A percentile compares a stretch with the other conserved stretches of the same genome.
These are phyloP conservation scores for Tuta absoluta DNA, from an alignment of 2,888 invertebrate species.

Conservation along the genomic window DNA sequence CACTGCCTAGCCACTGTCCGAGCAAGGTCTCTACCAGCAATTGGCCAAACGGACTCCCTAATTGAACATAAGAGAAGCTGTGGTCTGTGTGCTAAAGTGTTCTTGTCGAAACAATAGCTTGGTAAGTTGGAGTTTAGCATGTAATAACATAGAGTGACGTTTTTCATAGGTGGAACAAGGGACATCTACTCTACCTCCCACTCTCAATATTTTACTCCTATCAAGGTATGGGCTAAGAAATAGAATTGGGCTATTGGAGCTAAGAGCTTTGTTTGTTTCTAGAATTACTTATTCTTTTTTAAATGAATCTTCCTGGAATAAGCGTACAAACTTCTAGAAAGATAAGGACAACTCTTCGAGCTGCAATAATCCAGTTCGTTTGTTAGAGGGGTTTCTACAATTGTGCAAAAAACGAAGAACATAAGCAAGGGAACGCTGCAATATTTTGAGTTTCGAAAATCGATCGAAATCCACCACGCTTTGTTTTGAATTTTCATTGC, in stretches of 20 bases:
- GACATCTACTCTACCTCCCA: neutral
- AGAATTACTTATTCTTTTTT: too few species aligned
- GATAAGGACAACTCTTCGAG: neutral
- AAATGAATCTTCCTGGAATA: neutral
- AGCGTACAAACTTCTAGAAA: neutral
- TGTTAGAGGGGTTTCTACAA: neutral
- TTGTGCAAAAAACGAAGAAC: neutral
- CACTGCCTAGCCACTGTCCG: neutral
- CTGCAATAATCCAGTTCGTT: neutral
- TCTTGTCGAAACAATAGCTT: neutral
- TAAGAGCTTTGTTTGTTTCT: too few species aligned
- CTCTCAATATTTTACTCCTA: neutral
- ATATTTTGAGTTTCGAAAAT: neutral
- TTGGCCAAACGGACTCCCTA: conserved; percentile 1
- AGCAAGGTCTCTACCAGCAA: neutral
- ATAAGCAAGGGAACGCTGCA: neutral
- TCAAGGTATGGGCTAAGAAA: neutral
- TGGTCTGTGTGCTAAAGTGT: too few species aligned
- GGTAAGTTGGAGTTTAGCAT: neutral
- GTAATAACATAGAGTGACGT: conserved; percentile 13
- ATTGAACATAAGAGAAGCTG: neutral
- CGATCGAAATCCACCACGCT: neutral
- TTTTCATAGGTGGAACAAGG: neutral
- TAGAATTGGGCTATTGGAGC: neutral
- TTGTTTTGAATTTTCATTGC: neutral